Base-by-base conservation (phyloP, 2,888 invertebrate genomes). In the Tuberolachnus salignus region DNA sequence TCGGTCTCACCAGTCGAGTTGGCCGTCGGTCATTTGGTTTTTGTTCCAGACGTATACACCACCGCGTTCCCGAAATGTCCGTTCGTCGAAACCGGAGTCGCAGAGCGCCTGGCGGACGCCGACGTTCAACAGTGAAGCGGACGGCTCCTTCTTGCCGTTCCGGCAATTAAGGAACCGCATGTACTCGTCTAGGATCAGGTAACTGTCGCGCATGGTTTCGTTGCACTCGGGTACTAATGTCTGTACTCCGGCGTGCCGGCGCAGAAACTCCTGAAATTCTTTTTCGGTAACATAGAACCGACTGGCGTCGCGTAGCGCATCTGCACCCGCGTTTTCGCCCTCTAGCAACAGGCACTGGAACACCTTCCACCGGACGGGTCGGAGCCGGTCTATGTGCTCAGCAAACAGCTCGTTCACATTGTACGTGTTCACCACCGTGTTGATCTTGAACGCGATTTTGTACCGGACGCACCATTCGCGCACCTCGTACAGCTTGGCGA, bases 161-260 rank as follows among this genome's bases (percentile, higher is more conserved):
- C 85, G 85, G 82, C 87, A 87, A 82, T 88, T 87, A 64, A 88
- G 84, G 83, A 88, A 88, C 74, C 88, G 82, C 87, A 88, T 87
- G 83, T 87, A 86, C 85, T 88, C 88, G 81, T 88, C 88, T 73
- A 88, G 83, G 81, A 88, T 87, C 42, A 88, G 82, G 81, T 88
- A 88, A 81, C 87, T 87, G 81, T 88, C 87, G 82, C 86, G 87
- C 87, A 88, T 88, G 81, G 83, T 85, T 4, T 34, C 82, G 81
- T 88, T 88, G 1, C 86, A 87, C 83, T 88, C 88, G 1, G 87
- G 87, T 13, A 88, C 87, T 75, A 88, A 84, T 82, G 85, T 85
- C 14, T 82, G 67, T 6, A 87, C 84, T 63, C 83, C 78, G 49
- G 83, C 82, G 82, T 88, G 88, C n/a, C 85, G 84, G n/a, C 85